phyloP scores from a whole-genome alignment of 2,888 invertebrate species.

The Arrhopalites spinosus region DNA sequence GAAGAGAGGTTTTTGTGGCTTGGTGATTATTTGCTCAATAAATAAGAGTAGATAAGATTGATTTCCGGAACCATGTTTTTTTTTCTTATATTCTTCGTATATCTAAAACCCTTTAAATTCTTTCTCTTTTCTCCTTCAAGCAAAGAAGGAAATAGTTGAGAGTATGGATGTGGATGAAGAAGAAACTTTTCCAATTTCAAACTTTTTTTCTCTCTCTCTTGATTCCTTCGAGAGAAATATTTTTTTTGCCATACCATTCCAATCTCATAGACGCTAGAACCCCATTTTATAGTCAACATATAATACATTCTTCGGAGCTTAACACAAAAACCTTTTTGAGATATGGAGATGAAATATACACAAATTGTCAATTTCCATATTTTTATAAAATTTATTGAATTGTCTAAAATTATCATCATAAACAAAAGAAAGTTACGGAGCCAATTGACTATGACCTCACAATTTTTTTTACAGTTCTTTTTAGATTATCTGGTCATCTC shows the following conservation, averaged over 20 bases:
- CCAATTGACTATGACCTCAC: no score
- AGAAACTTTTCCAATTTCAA: conserved; percentile 16
- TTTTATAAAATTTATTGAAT: no score
- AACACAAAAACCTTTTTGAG: no score
- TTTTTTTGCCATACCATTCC: not conserved
- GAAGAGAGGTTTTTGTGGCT: no score
- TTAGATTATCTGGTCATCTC: no score
- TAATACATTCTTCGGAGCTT: no score
- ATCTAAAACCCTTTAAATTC: not conserved
- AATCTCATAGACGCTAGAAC: not conserved
- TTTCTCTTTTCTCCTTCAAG: not conserved
- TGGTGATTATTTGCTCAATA: not conserved
- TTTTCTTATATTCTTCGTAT: not conserved
- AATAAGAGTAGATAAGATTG: not conserved
- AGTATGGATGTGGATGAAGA: not conserved
- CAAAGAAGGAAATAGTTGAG: not conserved
- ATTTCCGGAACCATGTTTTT: not conserved
- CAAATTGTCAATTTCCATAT: no score
- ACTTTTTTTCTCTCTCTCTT: not conserved
- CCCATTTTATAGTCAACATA: no score
- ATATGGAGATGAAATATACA: no score
- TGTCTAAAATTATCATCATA: no score
- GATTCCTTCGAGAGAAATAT: conserved; percentile 9
- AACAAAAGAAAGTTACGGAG: no score
- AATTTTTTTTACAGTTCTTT: no score